phyloP scores from a whole-genome alignment of 2,797 vertebrate species.

The Ceyx erithaca region DNA sequence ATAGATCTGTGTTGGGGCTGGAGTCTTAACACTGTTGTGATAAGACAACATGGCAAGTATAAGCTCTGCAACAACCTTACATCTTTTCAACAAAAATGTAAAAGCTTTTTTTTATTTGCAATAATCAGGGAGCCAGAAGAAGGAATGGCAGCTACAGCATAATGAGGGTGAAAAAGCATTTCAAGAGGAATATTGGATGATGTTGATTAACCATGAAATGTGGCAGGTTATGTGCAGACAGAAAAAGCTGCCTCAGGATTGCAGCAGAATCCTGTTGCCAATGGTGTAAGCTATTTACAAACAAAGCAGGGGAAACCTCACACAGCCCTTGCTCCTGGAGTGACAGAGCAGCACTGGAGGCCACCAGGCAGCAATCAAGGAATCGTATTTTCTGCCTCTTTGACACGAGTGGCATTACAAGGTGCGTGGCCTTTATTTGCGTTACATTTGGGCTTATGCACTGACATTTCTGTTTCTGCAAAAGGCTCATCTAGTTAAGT shows the following conservation, averaged over 20 bases:
- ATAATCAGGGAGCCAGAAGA: background rate
- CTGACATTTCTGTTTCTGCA: background rate
- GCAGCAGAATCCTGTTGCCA: background rate
- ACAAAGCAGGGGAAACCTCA: background rate
- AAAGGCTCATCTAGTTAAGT: background rate
- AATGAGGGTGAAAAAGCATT: background rate
- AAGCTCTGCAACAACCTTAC: background rate
- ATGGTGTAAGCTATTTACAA: background rate
- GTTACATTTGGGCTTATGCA: background rate
- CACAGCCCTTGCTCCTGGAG: background rate
- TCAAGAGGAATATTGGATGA: background rate
- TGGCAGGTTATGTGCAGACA: background rate
- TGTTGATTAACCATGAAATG: background rate
- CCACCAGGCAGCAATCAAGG: background rate
- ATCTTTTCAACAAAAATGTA: background rate
- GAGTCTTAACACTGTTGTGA: slow-evolving; percentile 18
- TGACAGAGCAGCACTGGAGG: background rate
- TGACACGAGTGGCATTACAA: background rate
- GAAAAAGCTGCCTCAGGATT: background rate
- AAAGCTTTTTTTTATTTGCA: background rate
- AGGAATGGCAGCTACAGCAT: background rate
- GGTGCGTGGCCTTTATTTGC: background rate
- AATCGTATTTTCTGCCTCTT: background rate
- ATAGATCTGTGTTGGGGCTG: slow-evolving; percentile 49
- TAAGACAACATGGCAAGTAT: slow-evolving; percentile 33